phyloP scores from a whole-genome alignment of 2,113 vertebrate genomes.

The Lophotis ruficrista region DNA sequence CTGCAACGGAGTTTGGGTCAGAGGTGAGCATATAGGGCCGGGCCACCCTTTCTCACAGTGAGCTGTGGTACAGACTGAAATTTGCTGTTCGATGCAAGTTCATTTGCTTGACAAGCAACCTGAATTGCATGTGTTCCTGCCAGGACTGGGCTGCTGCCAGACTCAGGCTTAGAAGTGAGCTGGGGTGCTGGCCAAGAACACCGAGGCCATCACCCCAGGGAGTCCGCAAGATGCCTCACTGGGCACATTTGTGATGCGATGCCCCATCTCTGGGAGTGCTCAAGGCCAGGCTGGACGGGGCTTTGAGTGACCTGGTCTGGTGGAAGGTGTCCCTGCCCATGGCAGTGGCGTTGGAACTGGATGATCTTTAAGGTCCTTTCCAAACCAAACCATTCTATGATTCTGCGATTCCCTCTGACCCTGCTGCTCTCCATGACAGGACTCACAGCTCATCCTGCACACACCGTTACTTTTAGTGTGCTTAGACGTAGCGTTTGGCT shows the following conservation, averaged over 20 bases:
- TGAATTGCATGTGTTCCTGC: background rate
- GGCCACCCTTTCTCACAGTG: background rate
- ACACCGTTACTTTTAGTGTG: rapidly evolving
- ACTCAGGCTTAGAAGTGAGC: background rate
- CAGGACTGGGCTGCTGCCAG: background rate
- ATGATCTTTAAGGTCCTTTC: too few relatives aligned
- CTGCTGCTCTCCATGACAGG: background rate
- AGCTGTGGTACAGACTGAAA: background rate
- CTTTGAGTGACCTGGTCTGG: too few relatives aligned
- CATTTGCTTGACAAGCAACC: background rate
- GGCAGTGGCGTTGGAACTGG: too few relatives aligned
- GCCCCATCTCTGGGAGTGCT: too few relatives aligned
- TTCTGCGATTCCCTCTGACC: background rate
- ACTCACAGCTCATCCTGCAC: background rate
- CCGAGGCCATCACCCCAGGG: background rate
- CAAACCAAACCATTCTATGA: too few relatives aligned
- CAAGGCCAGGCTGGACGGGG: too few relatives aligned
- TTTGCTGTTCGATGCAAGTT: background rate
- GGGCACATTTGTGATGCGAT: background rate
- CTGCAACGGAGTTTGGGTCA: background rate
- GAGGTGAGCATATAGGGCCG: background rate
- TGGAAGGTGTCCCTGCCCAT: too few relatives aligned
- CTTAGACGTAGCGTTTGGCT: background rate
- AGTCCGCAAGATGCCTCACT: background rate
- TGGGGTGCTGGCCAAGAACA: background rate